phyloP scores from a whole-genome alignment of 2,888 invertebrate species.

The Hypolimnas misippus region DNA sequence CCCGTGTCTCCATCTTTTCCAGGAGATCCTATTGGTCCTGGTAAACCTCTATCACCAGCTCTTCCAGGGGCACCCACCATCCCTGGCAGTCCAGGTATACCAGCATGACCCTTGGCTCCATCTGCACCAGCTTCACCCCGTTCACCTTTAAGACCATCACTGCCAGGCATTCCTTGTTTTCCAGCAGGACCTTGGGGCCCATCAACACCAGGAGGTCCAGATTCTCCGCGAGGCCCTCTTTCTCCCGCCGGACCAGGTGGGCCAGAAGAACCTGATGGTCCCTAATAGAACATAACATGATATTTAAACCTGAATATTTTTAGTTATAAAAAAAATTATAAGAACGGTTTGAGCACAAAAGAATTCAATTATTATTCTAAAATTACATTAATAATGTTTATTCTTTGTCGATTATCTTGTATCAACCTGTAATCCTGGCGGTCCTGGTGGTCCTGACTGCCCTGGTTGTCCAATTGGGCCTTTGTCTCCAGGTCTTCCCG shows the following conservation, averaged over 20 bases:
- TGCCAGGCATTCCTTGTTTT: conserved; percentile 89
- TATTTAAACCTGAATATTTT: not conserved
- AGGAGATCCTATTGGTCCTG: conserved; percentile 86
- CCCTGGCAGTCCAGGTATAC: conserved; percentile 93
- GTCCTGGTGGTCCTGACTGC: conserved; percentile 85
- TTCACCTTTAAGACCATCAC: conserved; percentile 88
- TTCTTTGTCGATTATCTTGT: too few species aligned
- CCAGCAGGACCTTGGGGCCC: conserved; percentile 91
- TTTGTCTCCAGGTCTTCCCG: conserved; percentile 90
- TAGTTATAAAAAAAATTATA: too few species aligned
- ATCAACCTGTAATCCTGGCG: conserved; percentile 87
- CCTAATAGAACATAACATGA: conserved; percentile 68
- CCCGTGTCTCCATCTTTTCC: conserved; percentile 92
- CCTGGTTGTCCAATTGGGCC: conserved; percentile 88
- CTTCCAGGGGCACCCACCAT: conserved; percentile 87
- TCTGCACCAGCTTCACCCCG: conserved; percentile 86
- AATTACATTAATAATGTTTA: too few species aligned
- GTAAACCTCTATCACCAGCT: conserved; percentile 87
- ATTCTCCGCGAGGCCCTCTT: conserved; percentile 88
- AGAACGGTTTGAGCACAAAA: too few species aligned
- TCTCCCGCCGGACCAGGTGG: conserved; percentile 88
- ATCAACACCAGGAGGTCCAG: conserved; percentile 89
- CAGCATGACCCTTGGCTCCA: conserved; percentile 92
- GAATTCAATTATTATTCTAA: too few species aligned
- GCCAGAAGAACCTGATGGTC: conserved; percentile 86